Evolutionary conservation across 2,888 invertebrate species (phyloP), one percentile per base, ranked within the genome.

Genomic region (Tiphia femorata): DNA sequence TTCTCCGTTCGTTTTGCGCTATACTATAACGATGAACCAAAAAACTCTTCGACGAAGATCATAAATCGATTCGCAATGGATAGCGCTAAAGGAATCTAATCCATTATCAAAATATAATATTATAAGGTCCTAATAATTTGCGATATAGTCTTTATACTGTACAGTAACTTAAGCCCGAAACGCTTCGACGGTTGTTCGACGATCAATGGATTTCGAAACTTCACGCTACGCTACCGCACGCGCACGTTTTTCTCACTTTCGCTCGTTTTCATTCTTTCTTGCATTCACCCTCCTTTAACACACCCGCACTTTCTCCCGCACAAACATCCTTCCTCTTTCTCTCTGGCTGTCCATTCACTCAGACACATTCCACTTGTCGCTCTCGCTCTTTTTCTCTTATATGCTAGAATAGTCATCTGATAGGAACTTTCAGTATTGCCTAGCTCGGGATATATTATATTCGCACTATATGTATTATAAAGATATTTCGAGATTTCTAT

Each of bases 371-470:
- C 42, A 49, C 54, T 49, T 35, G 52, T 61, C 50, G 25, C 53
- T 52, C 41, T 49, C 62, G 48, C 54, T 64, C 62, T 55, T 49
- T 66, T 62, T 72, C 56, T 66, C 58, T 59, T 77, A 72, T 76
- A 75, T 63, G 72, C 77, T 76, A 78, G 74, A 79, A 79, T 81
- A 80, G 77, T 81, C 75, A 81, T 80, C 78, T 80, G 77, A 82
- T 82, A 83, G 82, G 82, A 83, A 83, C 82, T 82, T 82, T 83
- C 80, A 82, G 78, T 82, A 83, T 82, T 81, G 81, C 81, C 80
- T 82, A 82, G 73, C 78, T 79, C 80, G 82, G 81, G 78, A 82
- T 82, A 83, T 82, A 80, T 80, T 79, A 82, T 75, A 64, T 64
- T 66, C 58, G 50, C 46, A 48, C 61, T 43, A 43, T 30, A 38